Base-by-base conservation (phyloP, 2,797 vertebrate genomes). In the Thripadectes ignobilis region DNA sequence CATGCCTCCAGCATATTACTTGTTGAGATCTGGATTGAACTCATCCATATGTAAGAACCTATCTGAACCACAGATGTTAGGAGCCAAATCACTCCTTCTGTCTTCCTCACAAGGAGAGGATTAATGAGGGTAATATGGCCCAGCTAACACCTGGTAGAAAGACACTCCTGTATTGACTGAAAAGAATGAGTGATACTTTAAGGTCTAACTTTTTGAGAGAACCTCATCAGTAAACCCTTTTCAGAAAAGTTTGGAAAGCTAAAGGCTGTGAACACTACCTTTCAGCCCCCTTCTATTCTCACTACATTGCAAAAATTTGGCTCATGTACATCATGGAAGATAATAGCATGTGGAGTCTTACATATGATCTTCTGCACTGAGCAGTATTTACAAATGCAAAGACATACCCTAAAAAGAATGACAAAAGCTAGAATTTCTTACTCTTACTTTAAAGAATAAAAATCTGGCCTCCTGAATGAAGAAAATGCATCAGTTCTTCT, bases 311-410 rank as follows among this genome's bases (percentile, higher is more conserved):
- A 27, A 34, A 58, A 51, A 58, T 45, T 39, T 7, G 58, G 17
- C 7, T 41, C n/a, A 27, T 14, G 17, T 80, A 61, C 9, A n/a
- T 3, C 23, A 45, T 0, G 0, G 49, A 69, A 72, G 17, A 57
- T 21, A 48, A 43, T 1, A 61, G 26, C 7, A 48, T 15, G 12
- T 14, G 4, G 32, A 32, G 16, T 61, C 34, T 19, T 81, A 39
- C 1, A 15, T 38, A 34, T 14, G 11, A 46, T 8, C 18, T 30
- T 65, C 65, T 75, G 26, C 58, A 38, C 12, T 34, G 4, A 3
- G 38, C 32, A 51, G 3, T 43, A 65, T 39, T 86, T 57, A 83
- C 23, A 82, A 51, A 88, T 45, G 36, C 48, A 91, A 89, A 87
- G 12, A 15, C 13, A 12, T 61, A 30, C 7, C 43, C 26, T 27